These are phyloP conservation scores for Naja naja DNA, from an alignment of 2,113 vertebrate genomes.

Conservation along the genomic window DNA sequence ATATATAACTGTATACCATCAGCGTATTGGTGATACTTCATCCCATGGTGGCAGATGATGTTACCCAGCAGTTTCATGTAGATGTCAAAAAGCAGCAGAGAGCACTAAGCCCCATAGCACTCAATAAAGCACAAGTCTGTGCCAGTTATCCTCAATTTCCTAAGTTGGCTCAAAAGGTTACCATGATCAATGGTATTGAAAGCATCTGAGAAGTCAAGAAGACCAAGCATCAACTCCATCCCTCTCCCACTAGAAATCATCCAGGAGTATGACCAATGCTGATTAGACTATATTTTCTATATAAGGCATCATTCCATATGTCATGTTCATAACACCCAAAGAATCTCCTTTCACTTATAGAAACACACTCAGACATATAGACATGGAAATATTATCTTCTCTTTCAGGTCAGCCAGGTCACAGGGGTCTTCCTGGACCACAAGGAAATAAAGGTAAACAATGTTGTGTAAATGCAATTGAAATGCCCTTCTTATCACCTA, in stretches of 20 bases:
- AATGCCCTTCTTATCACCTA: background rate
- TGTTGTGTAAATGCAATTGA: background rate
- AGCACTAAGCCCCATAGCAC: too few relatives aligned
- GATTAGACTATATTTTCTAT: background rate
- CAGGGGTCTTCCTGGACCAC: slow-evolving; percentile 56
- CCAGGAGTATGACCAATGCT: background rate
- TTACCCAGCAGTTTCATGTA: too few relatives aligned
- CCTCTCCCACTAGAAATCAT: background rate
- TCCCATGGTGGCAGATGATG: too few relatives aligned
- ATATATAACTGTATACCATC: too few relatives aligned
- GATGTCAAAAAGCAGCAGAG: too few relatives aligned
- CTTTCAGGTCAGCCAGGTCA: slow-evolving; percentile 58
- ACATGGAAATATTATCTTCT: slow-evolving; percentile 23
- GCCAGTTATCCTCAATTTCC: too few relatives aligned
- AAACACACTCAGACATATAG: accelerated
- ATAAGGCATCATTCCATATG: background rate
- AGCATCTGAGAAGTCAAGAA: too few relatives aligned
- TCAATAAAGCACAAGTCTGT: too few relatives aligned
- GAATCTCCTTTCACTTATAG: background rate
- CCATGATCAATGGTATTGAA: too few relatives aligned
- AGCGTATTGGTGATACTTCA: too few relatives aligned
- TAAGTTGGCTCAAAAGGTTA: too few relatives aligned
- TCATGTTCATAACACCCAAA: background rate
- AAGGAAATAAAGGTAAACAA: slow-evolving; percentile 68
- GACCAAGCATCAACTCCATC: too few relatives aligned